Evolutionary conservation across 1,140 invertebrate species (phyloP).

Genomic region (Drosophila kurseongensis): DNA sequence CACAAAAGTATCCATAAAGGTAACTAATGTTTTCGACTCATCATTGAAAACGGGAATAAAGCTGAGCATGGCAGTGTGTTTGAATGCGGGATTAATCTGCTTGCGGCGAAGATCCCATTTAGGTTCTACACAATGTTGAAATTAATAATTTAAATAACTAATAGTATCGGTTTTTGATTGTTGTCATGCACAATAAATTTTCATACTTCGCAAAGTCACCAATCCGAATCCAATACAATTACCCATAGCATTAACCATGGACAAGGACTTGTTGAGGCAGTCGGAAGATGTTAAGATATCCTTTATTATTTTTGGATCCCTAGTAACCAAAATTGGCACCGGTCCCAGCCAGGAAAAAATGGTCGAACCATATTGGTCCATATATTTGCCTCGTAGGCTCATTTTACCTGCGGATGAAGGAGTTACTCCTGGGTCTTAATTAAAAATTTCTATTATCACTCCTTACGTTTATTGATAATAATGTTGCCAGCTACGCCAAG

Average conservation of each 20-base stretch:
- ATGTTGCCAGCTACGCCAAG: background rate
- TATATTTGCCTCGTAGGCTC: background rate
- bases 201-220: slow-evolving; percentile 42
- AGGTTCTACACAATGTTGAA: slow-evolving; percentile 23
- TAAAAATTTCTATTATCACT: background rate
- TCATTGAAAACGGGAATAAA: slow-evolving; percentile 65
- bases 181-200: too few species aligned
- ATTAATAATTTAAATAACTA: background rate
- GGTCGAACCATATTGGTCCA: slow-evolving; percentile 38
- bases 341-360: slow-evolving; percentile 56
- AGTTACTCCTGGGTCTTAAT: background rate
- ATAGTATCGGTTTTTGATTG: too few species aligned
- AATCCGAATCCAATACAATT: slow-evolving; percentile 42
- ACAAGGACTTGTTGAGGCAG: slow-evolving; percentile 33
- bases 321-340: slow-evolving; percentile 33
- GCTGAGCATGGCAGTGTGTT: slow-evolving; percentile 49
- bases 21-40: slow-evolving; percentile 30
- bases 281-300: slow-evolving; percentile 54
- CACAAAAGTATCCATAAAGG: slow-evolving; percentile 27
- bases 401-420: background rate
- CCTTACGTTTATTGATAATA: background rate
- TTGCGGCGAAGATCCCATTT: slow-evolving; percentile 60
- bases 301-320: slow-evolving; percentile 43
- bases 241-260: slow-evolving; percentile 13
- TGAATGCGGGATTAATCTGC: slow-evolving; percentile 57